Evolutionary conservation across 1,140 invertebrate genomes (phyloP).

Genomic region (Coenobita brevimanus): DNA sequence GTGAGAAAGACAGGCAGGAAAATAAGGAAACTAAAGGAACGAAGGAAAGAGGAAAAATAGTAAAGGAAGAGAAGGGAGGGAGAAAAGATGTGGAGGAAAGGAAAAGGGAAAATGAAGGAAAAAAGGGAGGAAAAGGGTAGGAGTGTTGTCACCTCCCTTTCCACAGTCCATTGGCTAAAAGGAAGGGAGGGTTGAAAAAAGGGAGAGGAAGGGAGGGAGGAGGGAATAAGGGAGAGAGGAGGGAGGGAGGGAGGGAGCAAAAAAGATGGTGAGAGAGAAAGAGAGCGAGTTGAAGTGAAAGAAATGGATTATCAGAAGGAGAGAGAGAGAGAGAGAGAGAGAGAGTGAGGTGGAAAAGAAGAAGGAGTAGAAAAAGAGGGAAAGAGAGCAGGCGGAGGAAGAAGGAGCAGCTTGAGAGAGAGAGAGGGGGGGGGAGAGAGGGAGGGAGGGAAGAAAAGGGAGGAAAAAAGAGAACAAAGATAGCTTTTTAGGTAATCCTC

Average conservation of each 20-base stretch:
- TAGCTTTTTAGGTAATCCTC: background rate
- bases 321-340: background rate
- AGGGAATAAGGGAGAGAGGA: background rate
- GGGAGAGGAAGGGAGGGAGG: background rate
- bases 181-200: background rate
- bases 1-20: too few relatives aligned
- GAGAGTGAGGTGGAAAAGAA: too few relatives aligned
- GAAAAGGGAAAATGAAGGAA: background rate
- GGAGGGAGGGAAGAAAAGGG: conserved; percentile 5
- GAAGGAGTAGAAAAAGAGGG: background rate
- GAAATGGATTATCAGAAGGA: too few relatives aligned
- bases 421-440: background rate
- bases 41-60: too few relatives aligned
- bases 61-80: background rate
- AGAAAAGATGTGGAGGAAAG: background rate
- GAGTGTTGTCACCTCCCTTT: background rate
- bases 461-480: background rate
- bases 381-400: background rate
- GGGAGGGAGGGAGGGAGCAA: background rate
- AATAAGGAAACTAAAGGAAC: too few relatives aligned
- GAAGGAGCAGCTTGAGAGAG: background rate
- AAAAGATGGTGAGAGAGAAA: background rate
- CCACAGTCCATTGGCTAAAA: background rate
- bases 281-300: background rate
- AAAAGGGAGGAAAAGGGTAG: background rate